Base-by-base conservation (phyloP, 92 coral and sea anemone genomes). In the Actinernus sp. region DNA sequence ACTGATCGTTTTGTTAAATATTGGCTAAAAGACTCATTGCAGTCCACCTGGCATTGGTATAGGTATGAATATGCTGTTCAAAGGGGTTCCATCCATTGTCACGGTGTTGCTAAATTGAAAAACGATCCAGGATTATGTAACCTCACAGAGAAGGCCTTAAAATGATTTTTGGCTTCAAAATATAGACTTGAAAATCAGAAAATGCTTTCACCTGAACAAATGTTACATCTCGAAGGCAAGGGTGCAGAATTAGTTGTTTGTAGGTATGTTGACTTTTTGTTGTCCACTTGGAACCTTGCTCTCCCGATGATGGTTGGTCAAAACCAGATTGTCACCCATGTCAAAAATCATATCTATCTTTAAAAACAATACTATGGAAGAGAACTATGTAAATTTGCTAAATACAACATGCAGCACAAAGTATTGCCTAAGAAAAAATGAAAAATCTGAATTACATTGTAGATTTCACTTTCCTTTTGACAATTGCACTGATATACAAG, bases 31-130 rank as follows among this genome's bases (percentile, higher is more conserved):
- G 44, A 82, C 18, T 74, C 83, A 49, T 58, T 82, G 25, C 63
- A 61, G 32, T 46, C 88, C 0, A 24, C 83, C 23, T 74, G 83
- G 83, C 59, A 74, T 52, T 82, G 80, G 87, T 80, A 53, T 31
- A n/a, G n/a, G n/a, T n/a, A n/a, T n/a, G n/a, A n/a, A n/a, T n/a
- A n/a, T n/a, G n/a, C n/a, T n/a, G n/a, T n/a, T n/a, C n/a, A n/a
- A n/a, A n/a, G n/a, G n/a, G n/a, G n/a, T n/a, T n/a, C n/a, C n/a
- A n/a, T n/a, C n/a, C n/a, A n/a, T n/a, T n/a, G n/a, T n/a, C n/a
- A n/a, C n/a, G n/a, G n/a, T n/a, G n/a, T n/a, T n/a, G n/a, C n/a
- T n/a, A n/a, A n/a, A n/a, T n/a, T n/a, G n/a, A n/a, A n/a, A n/a
- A n/a, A n/a, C n/a, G n/a, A 45, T 13, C 51, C 51, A 45, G 51